Evolutionary conservation across 2,797 vertebrate species (phyloP).

Genomic region (Myotis myotis): DNA sequence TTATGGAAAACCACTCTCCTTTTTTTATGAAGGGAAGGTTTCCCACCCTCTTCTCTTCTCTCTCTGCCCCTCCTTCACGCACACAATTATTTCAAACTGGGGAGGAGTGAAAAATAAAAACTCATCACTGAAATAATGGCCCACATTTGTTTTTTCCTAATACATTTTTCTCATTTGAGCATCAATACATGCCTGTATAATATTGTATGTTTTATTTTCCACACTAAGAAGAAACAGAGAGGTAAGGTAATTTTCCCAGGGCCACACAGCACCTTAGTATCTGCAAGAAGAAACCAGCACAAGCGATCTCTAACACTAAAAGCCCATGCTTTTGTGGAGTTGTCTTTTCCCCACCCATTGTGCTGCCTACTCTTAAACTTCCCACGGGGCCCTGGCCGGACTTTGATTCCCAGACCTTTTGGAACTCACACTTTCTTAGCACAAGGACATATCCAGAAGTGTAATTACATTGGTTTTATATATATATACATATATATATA

Average conservation of each 20-base stretch:
- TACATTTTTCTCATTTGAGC: neutral
- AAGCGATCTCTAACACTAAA: neutral
- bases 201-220: neutral
- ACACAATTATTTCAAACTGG: neutral
- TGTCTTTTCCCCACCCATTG: neutral
- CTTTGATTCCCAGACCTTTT: neutral
- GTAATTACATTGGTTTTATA: neutral
- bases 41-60: neutral
- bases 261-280: neutral
- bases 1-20: slow-evolving; percentile 22
- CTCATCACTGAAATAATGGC: neutral
- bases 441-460: neutral
- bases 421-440: neutral
- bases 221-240: slow-evolving; percentile 29
- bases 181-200: neutral
- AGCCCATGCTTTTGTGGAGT: neutral
- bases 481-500: neutral
- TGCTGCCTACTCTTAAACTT: neutral
- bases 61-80: neutral
- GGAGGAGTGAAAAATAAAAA: neutral
- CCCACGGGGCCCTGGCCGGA: neutral
- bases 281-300: neutral
- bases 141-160: neutral
- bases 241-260: neutral
- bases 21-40: slow-evolving; percentile 1